Evolutionary conservation across 2,113 vertebrate genomes (phyloP).

Genomic region (Glaucidium brasilianum): DNA sequence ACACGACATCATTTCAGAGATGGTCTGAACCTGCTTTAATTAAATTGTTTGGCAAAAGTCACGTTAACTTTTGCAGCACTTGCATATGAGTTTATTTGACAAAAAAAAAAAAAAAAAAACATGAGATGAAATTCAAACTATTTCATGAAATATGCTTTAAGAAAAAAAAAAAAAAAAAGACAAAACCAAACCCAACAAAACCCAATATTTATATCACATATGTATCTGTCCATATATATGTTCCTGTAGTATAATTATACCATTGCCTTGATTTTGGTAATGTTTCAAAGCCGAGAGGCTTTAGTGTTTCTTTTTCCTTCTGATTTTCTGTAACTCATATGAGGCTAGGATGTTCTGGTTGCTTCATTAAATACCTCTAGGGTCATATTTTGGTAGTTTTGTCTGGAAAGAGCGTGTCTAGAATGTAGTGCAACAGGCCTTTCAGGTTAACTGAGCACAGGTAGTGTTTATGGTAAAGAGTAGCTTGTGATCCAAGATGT

Average conservation of each 20-base stretch:
- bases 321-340: not conserved
- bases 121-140: not conserved
- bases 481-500: constrained; percentile 29
- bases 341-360: constrained; percentile 24
- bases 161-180: not conserved
- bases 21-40: not conserved
- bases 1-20: not conserved
- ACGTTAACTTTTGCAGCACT: not conserved
- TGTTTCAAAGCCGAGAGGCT: not conserved
- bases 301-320: not conserved
- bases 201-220: not conserved
- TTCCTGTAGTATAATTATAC: not conserved
- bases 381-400: constrained; percentile 61
- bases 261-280: not conserved
- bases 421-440: constrained; percentile 42
- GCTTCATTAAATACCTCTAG: constrained; percentile 33
- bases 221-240: not conserved
- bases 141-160: not conserved
- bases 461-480: constrained; percentile 8
- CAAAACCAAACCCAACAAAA: not conserved
- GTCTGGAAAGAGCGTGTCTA: constrained; percentile 55
- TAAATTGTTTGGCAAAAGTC: not conserved
- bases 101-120: no score
- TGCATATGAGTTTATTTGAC: not conserved
- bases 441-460: constrained; percentile 42